Conservation (phyloP, 2,113 vertebrate genomes). For the Bos taurus region ARS-UCD2.0 NC_037337.1:8343501-8344000, state of each 20-base stretch:
- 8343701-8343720: neutral
- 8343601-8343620: neutral
- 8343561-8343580: neutral
- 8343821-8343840: neutral
- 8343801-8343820: neutral
- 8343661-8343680: neutral
- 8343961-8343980: neutral
- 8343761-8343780: slow-evolving; percentile 2
- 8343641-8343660: neutral
- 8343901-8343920: neutral
- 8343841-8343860: slow-evolving; percentile 4
- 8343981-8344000: neutral
- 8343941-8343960: neutral
- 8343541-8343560: neutral
- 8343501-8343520: neutral
- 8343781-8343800: neutral
- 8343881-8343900: neutral
- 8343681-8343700: neutral
- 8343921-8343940: neutral
- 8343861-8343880: neutral
- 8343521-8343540: neutral
- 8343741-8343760: neutral
- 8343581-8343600: neutral
- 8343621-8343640: neutral
- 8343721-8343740: neutral